Conservation (phyloP, 2,888 invertebrate genomes). For the Rhagonycha lutea region DNA sequence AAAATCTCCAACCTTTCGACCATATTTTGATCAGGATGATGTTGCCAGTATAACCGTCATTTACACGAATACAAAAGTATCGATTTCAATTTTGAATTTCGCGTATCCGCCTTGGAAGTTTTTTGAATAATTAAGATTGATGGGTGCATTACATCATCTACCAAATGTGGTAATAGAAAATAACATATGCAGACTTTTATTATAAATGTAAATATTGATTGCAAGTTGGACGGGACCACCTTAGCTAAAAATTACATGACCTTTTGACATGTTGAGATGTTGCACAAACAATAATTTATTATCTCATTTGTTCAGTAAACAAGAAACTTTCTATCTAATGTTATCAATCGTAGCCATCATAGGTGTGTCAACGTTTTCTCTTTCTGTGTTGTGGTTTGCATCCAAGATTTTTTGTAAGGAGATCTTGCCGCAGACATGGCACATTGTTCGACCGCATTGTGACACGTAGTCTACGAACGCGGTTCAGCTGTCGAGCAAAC, state of each 20-base stretch:
- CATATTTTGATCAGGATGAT: too few relatives aligned
- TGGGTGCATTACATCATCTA: not conserved
- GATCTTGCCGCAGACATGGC: conserved; percentile 29
- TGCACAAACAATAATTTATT: not conserved
- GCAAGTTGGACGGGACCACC: not conserved
- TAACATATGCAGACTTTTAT: too few relatives aligned
- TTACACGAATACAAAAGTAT: not conserved
- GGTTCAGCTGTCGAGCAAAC: conserved; percentile 27
- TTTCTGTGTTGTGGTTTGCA: conserved; percentile 13
- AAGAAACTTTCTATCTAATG: not conserved
- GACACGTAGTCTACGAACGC: conserved; percentile 32
- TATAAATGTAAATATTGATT: not conserved
- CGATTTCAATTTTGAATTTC: not conserved
- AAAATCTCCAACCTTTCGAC: not conserved
- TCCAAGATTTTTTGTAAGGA: conserved; percentile 28
- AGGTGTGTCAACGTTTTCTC: conserved; percentile 17
- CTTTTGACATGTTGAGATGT: not conserved
- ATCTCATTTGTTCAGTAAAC: not conserved
- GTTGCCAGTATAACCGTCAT: too few relatives aligned
- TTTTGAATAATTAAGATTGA: not conserved
- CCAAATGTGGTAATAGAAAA: not conserved
- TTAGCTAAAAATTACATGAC: not conserved
- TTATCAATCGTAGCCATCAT: not conserved
- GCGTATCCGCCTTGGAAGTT: not conserved
- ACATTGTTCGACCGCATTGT: conserved; percentile 30